These are phyloP conservation scores for Leptinotarsa tumamoca DNA, from an alignment of 2,888 invertebrate genomes.

Conservation along the genomic window DNA sequence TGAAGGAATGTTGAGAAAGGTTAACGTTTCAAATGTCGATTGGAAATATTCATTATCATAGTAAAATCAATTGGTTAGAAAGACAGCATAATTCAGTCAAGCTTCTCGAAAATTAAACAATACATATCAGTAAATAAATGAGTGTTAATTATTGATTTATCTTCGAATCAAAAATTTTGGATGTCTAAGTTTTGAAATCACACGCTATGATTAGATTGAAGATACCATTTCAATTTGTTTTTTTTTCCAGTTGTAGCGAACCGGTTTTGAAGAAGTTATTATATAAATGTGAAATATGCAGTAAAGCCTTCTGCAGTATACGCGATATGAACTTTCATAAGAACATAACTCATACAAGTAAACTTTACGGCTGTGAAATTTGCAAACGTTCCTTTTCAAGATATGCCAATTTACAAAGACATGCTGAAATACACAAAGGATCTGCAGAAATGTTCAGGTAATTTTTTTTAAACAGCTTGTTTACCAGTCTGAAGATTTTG, in stretches of 20 bases:
- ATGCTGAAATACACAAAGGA: constrained; percentile 61
- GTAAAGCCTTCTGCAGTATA: constrained; percentile 63
- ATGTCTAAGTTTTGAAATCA: too few relatives aligned
- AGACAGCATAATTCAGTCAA: too few relatives aligned
- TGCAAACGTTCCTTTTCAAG: constrained; percentile 61
- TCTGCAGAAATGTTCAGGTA: constrained; percentile 52
- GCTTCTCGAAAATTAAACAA: too few relatives aligned
- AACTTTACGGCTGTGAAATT: constrained; percentile 56
- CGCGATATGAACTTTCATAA: constrained; percentile 66
- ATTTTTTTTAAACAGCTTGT: constrained; percentile 27
- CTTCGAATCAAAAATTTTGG: too few relatives aligned
- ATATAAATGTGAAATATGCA: constrained; percentile 64
- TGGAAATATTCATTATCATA: too few relatives aligned
- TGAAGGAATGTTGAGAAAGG: too few relatives aligned
- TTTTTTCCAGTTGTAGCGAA: constrained; percentile 65
- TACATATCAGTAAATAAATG: too few relatives aligned
- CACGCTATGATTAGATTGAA: background rate
- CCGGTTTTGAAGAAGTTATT: constrained; percentile 58
- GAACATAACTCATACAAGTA: constrained; percentile 59
- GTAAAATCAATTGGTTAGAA: too few relatives aligned
- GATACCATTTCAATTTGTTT: constrained; percentile 57
- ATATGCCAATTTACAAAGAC: constrained; percentile 60
- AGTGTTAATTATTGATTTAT: too few relatives aligned
- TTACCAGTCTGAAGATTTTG: background rate
- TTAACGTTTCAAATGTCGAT: too few relatives aligned